These are phyloP conservation scores for Damaliscus lunatus DNA, from an alignment of 2,113 vertebrate species.

Conservation along the genomic window DNA sequence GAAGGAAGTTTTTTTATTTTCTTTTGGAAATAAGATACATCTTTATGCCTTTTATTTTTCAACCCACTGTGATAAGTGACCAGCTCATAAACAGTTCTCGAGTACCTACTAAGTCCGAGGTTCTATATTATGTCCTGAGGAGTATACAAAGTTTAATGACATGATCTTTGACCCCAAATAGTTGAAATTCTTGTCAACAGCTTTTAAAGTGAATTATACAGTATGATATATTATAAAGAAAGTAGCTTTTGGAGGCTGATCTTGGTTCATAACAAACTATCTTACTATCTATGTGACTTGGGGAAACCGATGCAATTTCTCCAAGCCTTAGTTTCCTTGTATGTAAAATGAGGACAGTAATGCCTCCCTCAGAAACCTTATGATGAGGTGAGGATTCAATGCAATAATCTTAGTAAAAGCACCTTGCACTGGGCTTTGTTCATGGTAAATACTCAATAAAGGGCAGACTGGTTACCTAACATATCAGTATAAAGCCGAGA, in stretches of 20 bases:
- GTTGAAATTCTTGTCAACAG: background rate
- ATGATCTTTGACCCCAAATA: background rate
- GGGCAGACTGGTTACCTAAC: background rate
- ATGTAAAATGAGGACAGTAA: background rate
- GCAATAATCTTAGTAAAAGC: background rate
- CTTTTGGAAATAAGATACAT: background rate
- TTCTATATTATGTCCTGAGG: background rate
- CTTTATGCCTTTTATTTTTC: background rate
- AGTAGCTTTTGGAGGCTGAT: background rate
- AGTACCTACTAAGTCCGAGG: background rate
- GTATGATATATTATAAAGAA: background rate
- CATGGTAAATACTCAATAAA: background rate
- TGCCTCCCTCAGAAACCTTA: background rate
- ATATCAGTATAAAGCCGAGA: background rate
- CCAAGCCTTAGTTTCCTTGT: background rate
- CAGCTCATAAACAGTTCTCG: background rate
- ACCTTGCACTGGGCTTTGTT: background rate
- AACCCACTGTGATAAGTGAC: background rate
- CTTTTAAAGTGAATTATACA: background rate
- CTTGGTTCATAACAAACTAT: background rate
- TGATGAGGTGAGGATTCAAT: background rate
- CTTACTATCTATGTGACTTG: background rate
- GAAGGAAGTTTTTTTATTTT: constrained; percentile 32
- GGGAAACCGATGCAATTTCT: background rate
- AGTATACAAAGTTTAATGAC: background rate